Conservation (phyloP, 2,797 vertebrate genomes). For the Gadopsis marmoratus region DNA sequence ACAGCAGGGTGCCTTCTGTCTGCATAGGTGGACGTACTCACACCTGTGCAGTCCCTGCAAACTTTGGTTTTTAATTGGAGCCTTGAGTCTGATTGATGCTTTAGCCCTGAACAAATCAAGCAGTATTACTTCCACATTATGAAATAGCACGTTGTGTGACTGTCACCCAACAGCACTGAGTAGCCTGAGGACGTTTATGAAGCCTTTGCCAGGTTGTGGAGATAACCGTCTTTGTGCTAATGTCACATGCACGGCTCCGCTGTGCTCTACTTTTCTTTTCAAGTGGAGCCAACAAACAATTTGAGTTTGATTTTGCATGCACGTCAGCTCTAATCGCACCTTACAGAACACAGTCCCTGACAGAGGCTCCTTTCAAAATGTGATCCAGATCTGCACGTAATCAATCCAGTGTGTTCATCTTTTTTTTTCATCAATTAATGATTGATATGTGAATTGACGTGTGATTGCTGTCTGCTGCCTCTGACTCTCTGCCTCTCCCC, state of each 20-base stretch:
- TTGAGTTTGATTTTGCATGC: constrained; percentile 58
- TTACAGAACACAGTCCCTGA: constrained; percentile 41
- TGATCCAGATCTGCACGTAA: constrained; percentile 49
- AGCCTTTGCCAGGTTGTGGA: constrained; percentile 15
- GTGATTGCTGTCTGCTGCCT: constrained; percentile 64
- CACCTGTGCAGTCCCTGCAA: background rate
- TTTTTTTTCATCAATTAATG: constrained; percentile 45
- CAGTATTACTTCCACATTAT: background rate
- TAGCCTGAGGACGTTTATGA: background rate
- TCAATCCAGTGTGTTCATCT: constrained; percentile 49
- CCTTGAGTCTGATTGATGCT: background rate
- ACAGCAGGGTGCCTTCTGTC: background rate
- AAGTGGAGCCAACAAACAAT: constrained; percentile 60
- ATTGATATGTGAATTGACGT: constrained; percentile 68
- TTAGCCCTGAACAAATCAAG: background rate
- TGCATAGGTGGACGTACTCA: background rate
- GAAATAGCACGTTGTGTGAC: background rate
- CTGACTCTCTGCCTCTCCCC: constrained; percentile 39
- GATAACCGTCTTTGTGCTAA: constrained; percentile 28
- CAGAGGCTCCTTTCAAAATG: constrained; percentile 44
- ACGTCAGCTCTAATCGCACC: constrained; percentile 59
- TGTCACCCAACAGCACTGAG: background rate
- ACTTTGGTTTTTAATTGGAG: background rate
- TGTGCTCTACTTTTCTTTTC: constrained; percentile 33
- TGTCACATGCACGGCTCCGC: constrained; percentile 23